These are phyloP conservation scores for Camponotus vicinus DNA, from an alignment of 1,140 invertebrate species.

Conservation along the genomic window DNA sequence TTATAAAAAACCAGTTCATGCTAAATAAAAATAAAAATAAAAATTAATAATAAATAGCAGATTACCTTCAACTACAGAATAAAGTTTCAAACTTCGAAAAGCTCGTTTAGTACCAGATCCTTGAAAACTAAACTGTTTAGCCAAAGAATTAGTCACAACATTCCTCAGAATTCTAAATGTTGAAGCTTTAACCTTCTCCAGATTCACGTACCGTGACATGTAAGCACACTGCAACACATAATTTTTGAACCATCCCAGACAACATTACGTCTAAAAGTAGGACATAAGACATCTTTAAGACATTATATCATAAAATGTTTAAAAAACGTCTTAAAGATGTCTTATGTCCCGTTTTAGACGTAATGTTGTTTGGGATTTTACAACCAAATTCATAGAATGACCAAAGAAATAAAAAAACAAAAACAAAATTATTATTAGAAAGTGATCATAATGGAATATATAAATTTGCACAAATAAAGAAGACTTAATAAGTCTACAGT, in stretches of 20 bases:
- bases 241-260: background rate
- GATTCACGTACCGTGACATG: constrained; percentile 2
- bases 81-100: background rate
- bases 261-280: no score
- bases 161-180: background rate
- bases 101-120: background rate
- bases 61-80: background rate
- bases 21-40: no score
- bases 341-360: no score
- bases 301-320: no score
- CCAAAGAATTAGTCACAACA: background rate
- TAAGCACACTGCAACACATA: background rate
- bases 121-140: background rate
- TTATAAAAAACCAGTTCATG: background rate
- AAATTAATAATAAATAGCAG: background rate
- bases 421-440: background rate
- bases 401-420: background rate
- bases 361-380: background rate
- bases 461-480: background rate
- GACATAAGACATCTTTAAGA: no score
- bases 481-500: background rate
- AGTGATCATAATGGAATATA: background rate
- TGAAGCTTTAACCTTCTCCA: background rate
- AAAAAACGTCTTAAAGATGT: no score
- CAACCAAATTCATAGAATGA: background rate